Evolutionary conservation across 2,888 invertebrate species (phyloP), one percentile per base, ranked within the genome.

Genomic region (Lissonota sp.): DNA sequence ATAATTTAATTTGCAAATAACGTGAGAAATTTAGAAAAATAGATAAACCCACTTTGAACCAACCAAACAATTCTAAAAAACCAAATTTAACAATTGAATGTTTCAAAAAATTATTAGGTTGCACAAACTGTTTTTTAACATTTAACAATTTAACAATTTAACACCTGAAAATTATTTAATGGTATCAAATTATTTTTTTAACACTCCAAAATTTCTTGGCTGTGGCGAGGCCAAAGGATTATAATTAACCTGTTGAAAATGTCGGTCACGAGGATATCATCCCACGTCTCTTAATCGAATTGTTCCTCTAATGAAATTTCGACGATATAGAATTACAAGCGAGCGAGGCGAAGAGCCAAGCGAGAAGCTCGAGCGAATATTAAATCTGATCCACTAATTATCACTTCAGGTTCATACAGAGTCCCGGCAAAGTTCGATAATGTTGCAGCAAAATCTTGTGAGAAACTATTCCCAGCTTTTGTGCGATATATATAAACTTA

Each of bases 321-420:
- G 51, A 42, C 62, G 40, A 60, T 72, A 42, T 55, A 53, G 51
- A 67, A 67, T 67, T 67, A 67, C 42, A 6, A 7, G n/a, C 8
- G 67, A 12, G 39, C 12, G 26, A n/a, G 12, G 12, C 0, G 44
- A n/a, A 53, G 55, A 49, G 69, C 26, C 26, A 26, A 12, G 5
- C 8, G 37, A 44, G 55, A 57, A 55, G 63, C 55, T 57, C 60
- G 66, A 26, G n/a, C 51, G 44, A 40, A 46, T 72, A 76, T 80
- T 69, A 76, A 76, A 49, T 44, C 57, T 42, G 51, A 80, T 63
- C 67, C 63, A 37, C 60, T 76, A 76, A 76, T 80, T 80, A 76
- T 72, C 63, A 63, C 69, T 42, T 51, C n/a, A n/a, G 42, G 46
- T 60, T 58, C 16, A 8, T 57, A 44, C 39, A n/a, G 55, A 26